A percentile compares a stretch with the other conserved stretches of the same genome.
These are phyloP conservation scores for Hypsopygia costalis DNA, from an alignment of 2,888 invertebrate species.

Conservation along the genomic window DNA sequence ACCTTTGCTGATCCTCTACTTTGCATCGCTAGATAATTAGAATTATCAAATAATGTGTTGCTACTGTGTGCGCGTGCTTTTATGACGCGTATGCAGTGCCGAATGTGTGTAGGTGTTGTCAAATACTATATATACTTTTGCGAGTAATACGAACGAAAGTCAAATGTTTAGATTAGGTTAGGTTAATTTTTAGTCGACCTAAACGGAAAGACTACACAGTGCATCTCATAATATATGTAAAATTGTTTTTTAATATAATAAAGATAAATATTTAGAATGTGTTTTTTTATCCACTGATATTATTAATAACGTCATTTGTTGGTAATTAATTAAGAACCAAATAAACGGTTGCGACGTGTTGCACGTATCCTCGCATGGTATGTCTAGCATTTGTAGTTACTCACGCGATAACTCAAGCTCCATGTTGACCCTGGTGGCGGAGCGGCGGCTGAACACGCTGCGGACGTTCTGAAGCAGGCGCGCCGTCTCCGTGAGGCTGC, in stretches of 20 bases:
- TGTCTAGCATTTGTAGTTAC: slow-evolving; percentile 63
- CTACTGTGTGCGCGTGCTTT: slow-evolving; percentile 29
- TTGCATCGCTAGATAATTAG: slow-evolving; percentile 11
- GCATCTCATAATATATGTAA: too few species aligned
- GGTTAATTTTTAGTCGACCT: too few species aligned
- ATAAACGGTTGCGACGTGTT: too few species aligned
- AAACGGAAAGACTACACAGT: too few species aligned
- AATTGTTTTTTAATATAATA: too few species aligned
- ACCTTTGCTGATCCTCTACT: slow-evolving; percentile 15
- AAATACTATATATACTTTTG: slow-evolving; percentile 1
- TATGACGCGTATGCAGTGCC: slow-evolving; percentile 41
- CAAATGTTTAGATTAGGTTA: too few species aligned
- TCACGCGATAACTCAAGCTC: slow-evolving; percentile 97
- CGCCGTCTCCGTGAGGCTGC: slow-evolving; percentile 98
- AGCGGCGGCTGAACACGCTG: slow-evolving; percentile 92
- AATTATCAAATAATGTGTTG: slow-evolving; percentile 23
- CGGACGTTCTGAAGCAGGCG: slow-evolving; percentile 96
- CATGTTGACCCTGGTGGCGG: slow-evolving; percentile 88
- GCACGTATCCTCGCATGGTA: slow-evolving; percentile 9
- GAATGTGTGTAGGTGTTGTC: background rate
- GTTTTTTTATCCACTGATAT: too few species aligned
- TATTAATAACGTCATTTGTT: too few species aligned
- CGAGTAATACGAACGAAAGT: background rate
- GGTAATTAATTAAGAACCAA: too few species aligned
- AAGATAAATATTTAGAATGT: too few species aligned